Evolutionary conservation across 2,797 vertebrate species (phyloP).

Genomic region (Silurus lanzhouensis): DNA sequence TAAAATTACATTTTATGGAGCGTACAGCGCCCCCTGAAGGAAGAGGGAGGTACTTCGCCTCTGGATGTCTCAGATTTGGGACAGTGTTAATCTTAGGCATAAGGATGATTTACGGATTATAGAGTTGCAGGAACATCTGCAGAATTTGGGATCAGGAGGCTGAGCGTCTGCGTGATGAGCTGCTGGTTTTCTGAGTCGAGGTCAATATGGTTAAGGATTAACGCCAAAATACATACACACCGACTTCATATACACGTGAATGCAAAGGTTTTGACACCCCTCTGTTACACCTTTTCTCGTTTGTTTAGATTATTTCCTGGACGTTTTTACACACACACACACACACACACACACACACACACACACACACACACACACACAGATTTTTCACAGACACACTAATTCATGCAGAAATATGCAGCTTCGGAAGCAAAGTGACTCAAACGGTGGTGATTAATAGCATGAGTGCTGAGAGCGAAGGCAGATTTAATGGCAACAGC

Average conservation of each 20-base stretch:
- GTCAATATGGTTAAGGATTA: background rate
- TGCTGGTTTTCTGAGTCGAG: background rate
- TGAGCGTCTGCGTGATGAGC: background rate
- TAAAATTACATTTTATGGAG: background rate
- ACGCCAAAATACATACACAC: background rate
- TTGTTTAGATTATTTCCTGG: background rate
- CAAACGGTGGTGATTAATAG: slow-evolving; percentile 40
- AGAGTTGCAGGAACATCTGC: slow-evolving; percentile 11
- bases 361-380: too few relatives aligned
- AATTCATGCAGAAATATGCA: slow-evolving; percentile 49
- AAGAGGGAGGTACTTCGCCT: background rate
- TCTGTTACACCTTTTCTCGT: background rate
- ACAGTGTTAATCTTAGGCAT: slow-evolving; percentile 44
- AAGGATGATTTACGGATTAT: background rate
- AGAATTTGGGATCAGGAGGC: background rate
- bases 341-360: too few relatives aligned
- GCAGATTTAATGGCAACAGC: slow-evolving; percentile 41
- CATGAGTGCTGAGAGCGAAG: slow-evolving; percentile 16
- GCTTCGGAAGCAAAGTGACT: slow-evolving; percentile 32
- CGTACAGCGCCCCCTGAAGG: background rate
- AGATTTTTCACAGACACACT: background rate
- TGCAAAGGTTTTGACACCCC: background rate
- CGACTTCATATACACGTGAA: background rate
- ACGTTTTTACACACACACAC: background rate
- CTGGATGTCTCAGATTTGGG: background rate